These are phyloP conservation scores for Hetaerina americana DNA, from an alignment of 1,140 invertebrate genomes.

Conservation along the genomic window DNA sequence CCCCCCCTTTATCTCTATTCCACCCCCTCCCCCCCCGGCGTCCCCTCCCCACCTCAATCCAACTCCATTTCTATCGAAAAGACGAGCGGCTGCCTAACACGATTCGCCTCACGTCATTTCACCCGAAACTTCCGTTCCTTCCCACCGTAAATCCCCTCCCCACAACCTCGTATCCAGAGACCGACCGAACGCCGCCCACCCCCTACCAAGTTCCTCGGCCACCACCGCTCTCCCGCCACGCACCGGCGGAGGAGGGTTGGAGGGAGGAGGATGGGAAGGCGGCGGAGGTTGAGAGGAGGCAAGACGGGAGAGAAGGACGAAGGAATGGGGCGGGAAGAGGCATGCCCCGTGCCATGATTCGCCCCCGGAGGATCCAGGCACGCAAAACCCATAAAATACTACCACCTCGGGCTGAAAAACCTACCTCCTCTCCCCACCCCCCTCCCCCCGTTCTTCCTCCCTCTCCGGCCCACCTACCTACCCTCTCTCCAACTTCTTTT, in stretches of 20 bases:
- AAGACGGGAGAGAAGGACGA: background rate
- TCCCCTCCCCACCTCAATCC: too few species aligned
- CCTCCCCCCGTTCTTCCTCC: background rate
- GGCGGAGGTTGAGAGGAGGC: too few species aligned
- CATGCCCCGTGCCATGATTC: background rate
- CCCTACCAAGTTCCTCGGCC: too few species aligned
- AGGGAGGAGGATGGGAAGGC: too few species aligned
- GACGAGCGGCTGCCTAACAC: background rate
- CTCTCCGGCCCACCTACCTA: background rate
- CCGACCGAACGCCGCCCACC: too few species aligned
- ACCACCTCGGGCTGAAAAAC: background rate
- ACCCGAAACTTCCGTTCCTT: background rate
- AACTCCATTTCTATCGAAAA: too few species aligned
- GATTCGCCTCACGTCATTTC: background rate
- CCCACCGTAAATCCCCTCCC: too few species aligned
- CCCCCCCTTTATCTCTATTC: too few species aligned
- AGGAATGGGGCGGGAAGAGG: background rate
- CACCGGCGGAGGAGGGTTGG: too few species aligned
- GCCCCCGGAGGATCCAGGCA: background rate
- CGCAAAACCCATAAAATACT: background rate
- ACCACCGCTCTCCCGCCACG: too few species aligned
- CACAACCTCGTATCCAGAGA: too few species aligned
- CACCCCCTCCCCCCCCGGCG: too few species aligned
- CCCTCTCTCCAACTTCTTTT: background rate
- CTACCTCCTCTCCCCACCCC: background rate